phyloP scores from a whole-genome alignment of 2,888 invertebrate species.

The Gastrophysa polygoni region DNA sequence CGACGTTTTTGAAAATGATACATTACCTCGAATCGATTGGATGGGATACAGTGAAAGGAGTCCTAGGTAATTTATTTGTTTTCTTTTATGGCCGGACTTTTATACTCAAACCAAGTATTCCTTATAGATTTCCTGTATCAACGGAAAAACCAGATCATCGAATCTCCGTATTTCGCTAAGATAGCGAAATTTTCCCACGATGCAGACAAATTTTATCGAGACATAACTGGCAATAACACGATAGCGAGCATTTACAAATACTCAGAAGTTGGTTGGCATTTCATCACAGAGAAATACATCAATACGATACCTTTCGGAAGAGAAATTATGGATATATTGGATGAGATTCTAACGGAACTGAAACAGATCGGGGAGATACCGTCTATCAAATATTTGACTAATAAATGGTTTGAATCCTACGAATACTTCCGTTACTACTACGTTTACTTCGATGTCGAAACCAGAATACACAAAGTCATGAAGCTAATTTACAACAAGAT shows the following conservation, averaged over 20 bases:
- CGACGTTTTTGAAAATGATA: conserved; percentile 75
- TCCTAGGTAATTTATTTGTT: conserved; percentile 61
- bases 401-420: conserved; percentile 66
- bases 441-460: conserved; percentile 76
- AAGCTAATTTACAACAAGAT: conserved; percentile 73
- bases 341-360: conserved; percentile 68
- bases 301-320: conserved; percentile 71
- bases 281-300: conserved; percentile 71
- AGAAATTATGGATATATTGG: conserved; percentile 67
- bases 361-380: conserved; percentile 67
- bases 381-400: conserved; percentile 63
- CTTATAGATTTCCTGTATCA: conserved; percentile 77
- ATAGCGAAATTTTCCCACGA: conserved; percentile 82
- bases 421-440: conserved; percentile 73
- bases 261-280: conserved; percentile 68
- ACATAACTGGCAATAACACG: conserved; percentile 77
- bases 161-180: conserved; percentile 80
- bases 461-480: conserved; percentile 68
- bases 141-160: conserved; percentile 77
- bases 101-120: conserved; percentile 13
- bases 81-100: no score
- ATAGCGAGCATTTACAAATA: conserved; percentile 82
- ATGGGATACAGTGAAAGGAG: conserved; percentile 75
- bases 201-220: conserved; percentile 78
- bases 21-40: conserved; percentile 77